Percentiles rank a stretch among this genome's conserved stretches.
Evolutionary conservation across 2,113 vertebrate species (phyloP).

Genomic region (Charadrius vociferus): DNA sequence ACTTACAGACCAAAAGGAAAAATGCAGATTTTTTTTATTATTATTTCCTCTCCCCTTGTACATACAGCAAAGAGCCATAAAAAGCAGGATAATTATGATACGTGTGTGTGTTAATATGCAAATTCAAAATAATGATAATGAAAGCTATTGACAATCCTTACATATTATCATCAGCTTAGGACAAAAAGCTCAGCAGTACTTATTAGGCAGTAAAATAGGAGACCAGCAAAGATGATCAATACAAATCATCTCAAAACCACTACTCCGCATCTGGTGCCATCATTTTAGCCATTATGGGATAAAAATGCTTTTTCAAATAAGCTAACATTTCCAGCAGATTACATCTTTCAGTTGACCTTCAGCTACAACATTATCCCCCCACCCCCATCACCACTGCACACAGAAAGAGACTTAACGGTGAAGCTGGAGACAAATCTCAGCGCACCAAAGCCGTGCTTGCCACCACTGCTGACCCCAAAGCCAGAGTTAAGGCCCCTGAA

Average conservation of each 20-base stretch:
- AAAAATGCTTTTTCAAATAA: constrained; percentile 1
- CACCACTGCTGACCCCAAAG: neutral
- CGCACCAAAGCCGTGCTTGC: neutral
- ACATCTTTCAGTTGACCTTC: neutral
- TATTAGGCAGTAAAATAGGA: neutral
- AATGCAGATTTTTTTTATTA: neutral
- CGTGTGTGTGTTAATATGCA: neutral
- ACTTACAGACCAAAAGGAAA: neutral
- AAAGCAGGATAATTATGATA: neutral
- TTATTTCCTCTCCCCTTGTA: neutral
- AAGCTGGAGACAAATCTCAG: neutral
- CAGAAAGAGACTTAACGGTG: neutral
- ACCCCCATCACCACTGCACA: neutral
- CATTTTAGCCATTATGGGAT: neutral
- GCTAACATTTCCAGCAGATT: constrained; percentile 21
- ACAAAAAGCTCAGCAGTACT: constrained; percentile 15
- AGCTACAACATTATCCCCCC: neutral
- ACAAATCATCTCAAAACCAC: constrained; percentile 33
- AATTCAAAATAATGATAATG: constrained; percentile 11
- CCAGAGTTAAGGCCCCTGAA: neutral
- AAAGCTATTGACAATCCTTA: neutral
- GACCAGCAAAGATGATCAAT: constrained; percentile 38
- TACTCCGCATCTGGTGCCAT: neutral
- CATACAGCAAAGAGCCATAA: neutral
- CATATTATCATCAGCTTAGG: neutral